Base-by-base conservation (phyloP, 1,140 invertebrate species). In the Drosophila teissieri region DNA sequence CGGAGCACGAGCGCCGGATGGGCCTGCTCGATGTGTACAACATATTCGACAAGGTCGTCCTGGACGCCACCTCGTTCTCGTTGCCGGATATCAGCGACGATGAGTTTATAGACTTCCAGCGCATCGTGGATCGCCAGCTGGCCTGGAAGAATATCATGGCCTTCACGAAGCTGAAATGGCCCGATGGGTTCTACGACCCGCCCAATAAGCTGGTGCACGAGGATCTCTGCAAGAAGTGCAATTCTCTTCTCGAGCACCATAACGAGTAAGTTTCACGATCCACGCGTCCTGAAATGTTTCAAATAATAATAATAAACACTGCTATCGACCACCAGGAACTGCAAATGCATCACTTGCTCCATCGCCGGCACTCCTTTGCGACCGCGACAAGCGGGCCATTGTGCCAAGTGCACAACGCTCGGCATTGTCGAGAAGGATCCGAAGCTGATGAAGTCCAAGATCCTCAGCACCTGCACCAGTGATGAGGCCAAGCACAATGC, bases 71-170 rank as follows among this genome's bases (percentile, higher is more conserved):
- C 42, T 82, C 80, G 2, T 91, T 91, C 22, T 89, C 90, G 37
- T 74, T 91, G 61, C 86, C 88, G 44, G 90, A 91, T 44, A 91
- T 86, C 24, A 80, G 76, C 54, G 84, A 91, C 36, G 89, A 91
- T 49, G 90, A 92, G 56, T 92, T 91, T 39, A 88, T 86, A 12
- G 83, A 92, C 63, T 92, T 92, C 75, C 83, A 91, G 51, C 85
- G 78, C 22, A 76, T 91, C 42, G 90, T 91, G 27, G 90, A 92
- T 62, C 80, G 91, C 19, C 91, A 90, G 55, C 60, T 91, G 39
- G 91, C 91, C 36, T 92, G 91, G 91, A 89, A 90, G 65, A 92
- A 91, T 54, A 91, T 92, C 6, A 91, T 92, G 84, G 86, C 91
- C 15, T 92, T 89, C 62, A 84, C 89, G 11, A 91, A 91, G 45